Conservation (phyloP, 1,140 invertebrate genomes). For the Diorhabda elongata region DNA sequence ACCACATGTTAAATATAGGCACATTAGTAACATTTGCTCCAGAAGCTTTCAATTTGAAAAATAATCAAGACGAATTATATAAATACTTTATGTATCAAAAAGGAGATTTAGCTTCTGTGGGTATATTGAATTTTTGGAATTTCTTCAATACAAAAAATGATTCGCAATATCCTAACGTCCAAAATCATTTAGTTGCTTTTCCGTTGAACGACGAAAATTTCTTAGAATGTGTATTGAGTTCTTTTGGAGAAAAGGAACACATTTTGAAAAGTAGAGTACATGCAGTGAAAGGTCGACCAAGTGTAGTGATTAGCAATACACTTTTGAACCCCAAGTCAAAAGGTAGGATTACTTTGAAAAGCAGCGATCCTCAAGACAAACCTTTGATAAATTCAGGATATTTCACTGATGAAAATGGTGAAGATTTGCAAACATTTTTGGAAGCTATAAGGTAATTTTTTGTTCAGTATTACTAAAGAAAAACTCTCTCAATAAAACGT, state of each 20-base stretch:
- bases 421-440: conserved; percentile 43
- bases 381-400: conserved; percentile 72
- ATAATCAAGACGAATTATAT: conserved; percentile 24
- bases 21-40: conserved; percentile 20
- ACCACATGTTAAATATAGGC: conserved; percentile 46
- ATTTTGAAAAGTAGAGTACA: conserved; percentile 14
- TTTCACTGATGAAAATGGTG: conserved; percentile 52
- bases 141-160: conserved; percentile 30
- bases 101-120: conserved; percentile 28
- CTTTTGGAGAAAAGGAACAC: conserved; percentile 10
- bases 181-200: conserved; percentile 50
- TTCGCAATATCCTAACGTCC: conserved; percentile 29
- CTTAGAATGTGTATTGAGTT: conserved; percentile 13
- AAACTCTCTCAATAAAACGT: conserved; percentile 24
- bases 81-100: conserved; percentile 27
- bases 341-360: conserved; percentile 54
- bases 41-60: conserved; percentile 1
- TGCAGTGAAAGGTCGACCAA: conserved; percentile 17
- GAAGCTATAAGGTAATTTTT: conserved; percentile 50
- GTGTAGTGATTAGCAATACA: conserved; percentile 52
- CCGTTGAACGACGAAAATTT: conserved; percentile 15
- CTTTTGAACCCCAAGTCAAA: conserved; percentile 65
- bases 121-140: conserved; percentile 26
- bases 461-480: conserved; percentile 47
- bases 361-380: conserved; percentile 56